phyloP scores from a whole-genome alignment of 1,140 invertebrate species.

The Aleiodes sp. region DNA sequence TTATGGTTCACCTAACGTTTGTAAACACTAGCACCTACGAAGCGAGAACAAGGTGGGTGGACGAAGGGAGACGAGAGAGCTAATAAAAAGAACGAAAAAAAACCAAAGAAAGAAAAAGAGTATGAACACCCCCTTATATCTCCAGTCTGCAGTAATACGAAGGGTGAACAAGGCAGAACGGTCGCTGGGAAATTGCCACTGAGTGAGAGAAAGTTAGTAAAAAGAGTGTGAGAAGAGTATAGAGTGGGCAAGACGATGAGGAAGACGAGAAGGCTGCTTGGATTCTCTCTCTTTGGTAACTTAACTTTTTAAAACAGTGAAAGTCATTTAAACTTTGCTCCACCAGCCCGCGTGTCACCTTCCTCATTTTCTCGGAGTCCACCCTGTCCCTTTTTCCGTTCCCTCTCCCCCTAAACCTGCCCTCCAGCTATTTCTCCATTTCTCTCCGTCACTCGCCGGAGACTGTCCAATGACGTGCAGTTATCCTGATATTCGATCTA shows the following conservation, averaged over 20 bases:
- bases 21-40: conserved; percentile 49
- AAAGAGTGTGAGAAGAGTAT: conserved; percentile 11
- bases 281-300: conserved; percentile 48
- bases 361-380: conserved; percentile 49
- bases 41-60: conserved; percentile 1
- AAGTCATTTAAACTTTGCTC: conserved; percentile 60
- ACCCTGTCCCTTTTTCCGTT: conserved; percentile 31
- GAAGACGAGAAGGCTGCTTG: conserved; percentile 13
- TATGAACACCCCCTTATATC: background rate
- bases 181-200: conserved; percentile 33
- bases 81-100: background rate
- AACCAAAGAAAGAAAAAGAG: background rate
- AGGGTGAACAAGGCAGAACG: conserved; percentile 27
- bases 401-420: conserved; percentile 35
- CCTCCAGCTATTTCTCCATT: background rate
- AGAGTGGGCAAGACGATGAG: background rate
- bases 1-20: conserved; percentile 48
- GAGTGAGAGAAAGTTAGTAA: conserved; percentile 27
- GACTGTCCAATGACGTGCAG: conserved; percentile 20
- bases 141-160: background rate
- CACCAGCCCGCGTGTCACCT: conserved; percentile 46
- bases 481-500: conserved; percentile 44
- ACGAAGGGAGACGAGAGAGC: conserved; percentile 12
- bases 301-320: conserved; percentile 61
- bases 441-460: conserved; percentile 18